These are phyloP conservation scores for Blomia tropicalis DNA, from an alignment of 2,888 invertebrate genomes.

Conservation along the genomic window DNA sequence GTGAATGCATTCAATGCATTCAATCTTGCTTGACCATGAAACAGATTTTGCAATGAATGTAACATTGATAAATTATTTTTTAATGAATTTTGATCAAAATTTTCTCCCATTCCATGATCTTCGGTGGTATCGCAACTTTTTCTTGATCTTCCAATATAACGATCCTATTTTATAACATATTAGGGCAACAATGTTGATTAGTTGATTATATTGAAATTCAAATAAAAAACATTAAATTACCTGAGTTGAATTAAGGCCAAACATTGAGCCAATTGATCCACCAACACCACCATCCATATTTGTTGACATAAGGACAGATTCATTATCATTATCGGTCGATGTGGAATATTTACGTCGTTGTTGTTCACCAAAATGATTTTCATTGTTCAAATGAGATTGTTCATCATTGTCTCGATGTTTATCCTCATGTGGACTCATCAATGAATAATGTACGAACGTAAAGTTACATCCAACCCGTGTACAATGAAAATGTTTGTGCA, in stretches of 20 bases:
- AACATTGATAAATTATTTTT: not conserved
- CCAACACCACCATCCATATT: too few relatives aligned
- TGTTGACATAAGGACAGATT: too few relatives aligned
- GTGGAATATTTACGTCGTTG: not conserved
- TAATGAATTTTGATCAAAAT: not conserved
- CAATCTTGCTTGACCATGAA: constrained; percentile 3
- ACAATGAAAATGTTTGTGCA: constrained; percentile 61
- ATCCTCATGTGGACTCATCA: constrained; percentile 54
- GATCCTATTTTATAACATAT: too few relatives aligned
- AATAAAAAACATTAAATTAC: too few relatives aligned
- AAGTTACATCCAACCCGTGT: constrained; percentile 52
- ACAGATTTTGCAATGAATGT: not conserved
- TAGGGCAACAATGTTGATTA: too few relatives aligned
- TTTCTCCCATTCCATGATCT: too few relatives aligned
- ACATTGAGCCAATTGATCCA: too few relatives aligned
- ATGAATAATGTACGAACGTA: constrained; percentile 55
- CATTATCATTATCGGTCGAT: not conserved
- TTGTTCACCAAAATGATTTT: not conserved
- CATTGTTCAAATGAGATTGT: not conserved
- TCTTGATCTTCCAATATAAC: too few relatives aligned
- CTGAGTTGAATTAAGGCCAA: not conserved
- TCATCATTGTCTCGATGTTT: constrained; percentile 41
- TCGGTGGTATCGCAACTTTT: too few relatives aligned
- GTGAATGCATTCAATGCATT: not conserved
- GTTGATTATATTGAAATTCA: too few relatives aligned